phyloP scores from a whole-genome alignment of 1,140 invertebrate species.

The Lordiphosa stackelbergi region DNA sequence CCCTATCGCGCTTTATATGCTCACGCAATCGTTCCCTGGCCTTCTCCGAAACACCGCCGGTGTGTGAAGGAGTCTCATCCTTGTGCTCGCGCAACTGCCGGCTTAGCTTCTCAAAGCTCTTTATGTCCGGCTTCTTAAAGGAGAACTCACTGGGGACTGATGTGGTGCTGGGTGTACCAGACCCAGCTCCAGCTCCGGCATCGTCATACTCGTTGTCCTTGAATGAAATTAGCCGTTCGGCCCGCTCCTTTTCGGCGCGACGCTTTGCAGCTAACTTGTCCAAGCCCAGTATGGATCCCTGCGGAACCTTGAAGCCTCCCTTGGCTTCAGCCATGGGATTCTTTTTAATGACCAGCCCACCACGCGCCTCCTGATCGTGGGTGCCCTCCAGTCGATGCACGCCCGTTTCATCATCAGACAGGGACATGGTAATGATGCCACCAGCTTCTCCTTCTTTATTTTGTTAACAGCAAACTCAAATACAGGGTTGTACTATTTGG shows the following conservation, averaged over 20 bases:
- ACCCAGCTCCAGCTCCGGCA: conserved; percentile 62
- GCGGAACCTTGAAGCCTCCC: conserved; percentile 87
- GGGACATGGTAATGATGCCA: conserved; percentile 20
- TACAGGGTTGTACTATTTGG: no score
- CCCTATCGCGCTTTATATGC: conserved; percentile 78
- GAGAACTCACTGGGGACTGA: conserved; percentile 63
- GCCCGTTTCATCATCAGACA: conserved; percentile 65
- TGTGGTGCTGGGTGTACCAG: conserved; percentile 25
- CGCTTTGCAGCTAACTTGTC: conserved; percentile 91
- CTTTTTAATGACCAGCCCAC: conserved; percentile 91
- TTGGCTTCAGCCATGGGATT: conserved; percentile 77
- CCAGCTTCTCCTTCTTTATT: conserved; percentile 2
- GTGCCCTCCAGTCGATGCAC: conserved; percentile 90
- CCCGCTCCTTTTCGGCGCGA: conserved; percentile 81
- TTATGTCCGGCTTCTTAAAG: conserved; percentile 67
- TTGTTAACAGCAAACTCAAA: conserved; percentile 2
- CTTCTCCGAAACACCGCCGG: conserved; percentile 91
- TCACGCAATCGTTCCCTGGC: conserved; percentile 85
- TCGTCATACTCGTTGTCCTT: conserved; percentile 81
- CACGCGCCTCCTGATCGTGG: conserved; percentile 79
- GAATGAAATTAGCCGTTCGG: conserved; percentile 82
- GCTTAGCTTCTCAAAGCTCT: conserved; percentile 77
- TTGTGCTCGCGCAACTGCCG: conserved; percentile 86
- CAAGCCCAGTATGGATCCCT: conserved; percentile 88
- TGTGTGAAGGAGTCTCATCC: conserved; percentile 95